Conservation (phyloP, 2,797 vertebrate species). For the Allobates femoralis region DNA sequence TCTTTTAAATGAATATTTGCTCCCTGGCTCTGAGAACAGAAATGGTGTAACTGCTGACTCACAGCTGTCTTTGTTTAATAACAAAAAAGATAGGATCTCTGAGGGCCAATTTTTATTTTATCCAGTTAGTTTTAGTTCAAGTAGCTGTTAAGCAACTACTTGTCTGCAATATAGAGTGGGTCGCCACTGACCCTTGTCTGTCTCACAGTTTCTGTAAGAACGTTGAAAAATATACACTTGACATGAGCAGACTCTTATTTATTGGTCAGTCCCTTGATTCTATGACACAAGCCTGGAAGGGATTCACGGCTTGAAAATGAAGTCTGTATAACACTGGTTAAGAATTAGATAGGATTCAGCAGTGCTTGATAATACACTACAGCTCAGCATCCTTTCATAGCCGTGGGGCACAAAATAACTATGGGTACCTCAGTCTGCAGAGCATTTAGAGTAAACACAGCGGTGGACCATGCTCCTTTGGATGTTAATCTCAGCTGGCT, state of each 20-base stretch:
- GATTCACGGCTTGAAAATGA: slow-evolving; percentile 52
- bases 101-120: slow-evolving; percentile 25
- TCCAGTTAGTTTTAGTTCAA: slow-evolving; percentile 24
- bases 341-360: slow-evolving; percentile 50
- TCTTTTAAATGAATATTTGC: background rate
- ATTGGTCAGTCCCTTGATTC: slow-evolving; percentile 14
- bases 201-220: background rate
- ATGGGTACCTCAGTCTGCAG: slow-evolving; percentile 53
- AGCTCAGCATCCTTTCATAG: slow-evolving; percentile 43
- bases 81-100: slow-evolving; percentile 36
- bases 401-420: slow-evolving; percentile 51
- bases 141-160: slow-evolving; percentile 33
- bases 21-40: background rate
- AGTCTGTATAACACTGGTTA: slow-evolving; percentile 56
- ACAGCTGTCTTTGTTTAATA: slow-evolving; percentile 37
- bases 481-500: slow-evolving; percentile 58
- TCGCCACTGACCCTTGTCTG: background rate
- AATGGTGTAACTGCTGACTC: slow-evolving; percentile 25
- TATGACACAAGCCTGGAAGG: slow-evolving; percentile 47
- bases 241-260: slow-evolving; percentile 7
- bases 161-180: slow-evolving; percentile 33
- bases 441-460: slow-evolving; percentile 60
- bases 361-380: slow-evolving; percentile 51
- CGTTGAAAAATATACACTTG: slow-evolving; percentile 10
- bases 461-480: slow-evolving; percentile 36